Base-by-base conservation (phyloP, 1,140 invertebrate genomes). In the Polyergus mexicanus region DNA sequence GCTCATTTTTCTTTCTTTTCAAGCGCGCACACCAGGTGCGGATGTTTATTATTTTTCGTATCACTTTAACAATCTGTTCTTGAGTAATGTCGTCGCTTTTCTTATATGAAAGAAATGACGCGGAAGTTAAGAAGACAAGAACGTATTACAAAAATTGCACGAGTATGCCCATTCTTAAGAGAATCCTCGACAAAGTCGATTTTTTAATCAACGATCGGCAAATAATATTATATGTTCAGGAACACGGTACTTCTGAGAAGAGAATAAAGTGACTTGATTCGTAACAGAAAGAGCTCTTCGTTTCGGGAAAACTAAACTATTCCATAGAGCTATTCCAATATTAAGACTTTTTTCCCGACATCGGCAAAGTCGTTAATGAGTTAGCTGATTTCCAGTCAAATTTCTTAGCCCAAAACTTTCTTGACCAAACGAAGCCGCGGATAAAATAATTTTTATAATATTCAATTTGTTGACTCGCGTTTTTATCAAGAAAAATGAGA, bases 341-440 rank as follows among this genome's bases (percentile, higher is more conserved):
- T 54, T n/a, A 47, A 68, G 60, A 44, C 32, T 83, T 72, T 75
- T 84, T 84, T 38, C n/a, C 13, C 32, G 44, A 47, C 63, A 51
- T 78, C 28, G 41, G 76, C 58, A 5, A 78, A 68, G 44, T 78
- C 47, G 41, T 44, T 78, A 78, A 78, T 44, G 62, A 78, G 76
- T 68, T 78, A 54, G 76, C 25, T 78, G 62, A 78, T 68, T 78
- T 51, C 28, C 75, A 78, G 41, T 41, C 32, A 66, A 41, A 78
- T 77, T 77, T 77, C 56, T 65, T 41, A 44, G 58, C 25, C 7
- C 13, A 22, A 69, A 69, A 80, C 65, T 60, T 71, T 81, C 51
- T 71, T 51, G 4, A 71, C 51, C 16, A 41, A 81, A 71, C 35
- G n/a, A 56, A 77, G 63, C 25, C 38, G 11, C 4, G 38, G 25